phyloP scores from a whole-genome alignment of 2,797 vertebrate genomes.

The Pipistrellus kuhlii region DNA sequence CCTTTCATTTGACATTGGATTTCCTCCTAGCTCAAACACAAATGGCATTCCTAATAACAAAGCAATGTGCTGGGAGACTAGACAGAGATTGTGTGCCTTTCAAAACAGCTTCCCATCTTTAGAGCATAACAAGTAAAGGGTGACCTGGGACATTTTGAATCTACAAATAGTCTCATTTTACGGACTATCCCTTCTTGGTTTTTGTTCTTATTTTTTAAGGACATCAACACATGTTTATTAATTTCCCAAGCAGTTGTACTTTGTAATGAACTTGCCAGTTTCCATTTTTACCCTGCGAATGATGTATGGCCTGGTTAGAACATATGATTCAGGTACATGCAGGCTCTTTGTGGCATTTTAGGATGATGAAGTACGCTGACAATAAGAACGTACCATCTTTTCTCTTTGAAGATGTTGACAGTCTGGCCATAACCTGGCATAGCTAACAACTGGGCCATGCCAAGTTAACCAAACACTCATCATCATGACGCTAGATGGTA shows the following conservation, averaged over 20 bases:
- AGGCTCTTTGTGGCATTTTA: constrained; percentile 44
- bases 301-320: constrained; percentile 60
- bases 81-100: background rate
- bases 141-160: constrained; percentile 9
- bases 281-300: constrained; percentile 52
- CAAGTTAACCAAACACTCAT: constrained; percentile 2
- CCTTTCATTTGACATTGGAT: constrained; percentile 76
- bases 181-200: background rate
- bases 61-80: background rate
- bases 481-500: background rate
- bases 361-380: constrained; percentile 44
- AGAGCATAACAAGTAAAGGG: background rate
- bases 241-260: constrained; percentile 65
- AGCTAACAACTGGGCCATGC: background rate
- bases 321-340: constrained; percentile 33
- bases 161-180: constrained; percentile 56
- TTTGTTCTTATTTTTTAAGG: background rate
- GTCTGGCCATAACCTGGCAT: background rate
- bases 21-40: constrained; percentile 76
- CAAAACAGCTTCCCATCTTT: constrained; percentile 60
- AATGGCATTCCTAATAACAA: constrained; percentile 73
- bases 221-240: constrained; percentile 31
- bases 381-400: background rate
- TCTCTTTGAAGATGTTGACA: constrained; percentile 48
- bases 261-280: constrained; percentile 55